Percentiles rank a stretch among this genome's conserved stretches.
Evolutionary conservation across 2,888 invertebrate genomes (phyloP).

Genomic region (Drosophila pegasa): DNA sequence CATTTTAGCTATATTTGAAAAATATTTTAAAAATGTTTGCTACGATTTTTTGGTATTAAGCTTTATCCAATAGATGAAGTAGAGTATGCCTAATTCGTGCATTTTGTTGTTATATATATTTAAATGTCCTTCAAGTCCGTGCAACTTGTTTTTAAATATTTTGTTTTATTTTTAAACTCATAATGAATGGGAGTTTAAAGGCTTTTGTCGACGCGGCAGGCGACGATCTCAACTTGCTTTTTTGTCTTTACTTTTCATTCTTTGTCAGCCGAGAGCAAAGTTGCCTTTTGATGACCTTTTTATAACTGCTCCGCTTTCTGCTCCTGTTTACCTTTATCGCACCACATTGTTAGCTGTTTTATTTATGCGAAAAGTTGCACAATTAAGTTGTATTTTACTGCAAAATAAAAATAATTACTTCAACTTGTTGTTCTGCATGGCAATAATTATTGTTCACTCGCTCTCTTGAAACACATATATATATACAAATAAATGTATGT

Average conservation of each 20-base stretch:
- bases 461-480: not conserved
- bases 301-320: not conserved
- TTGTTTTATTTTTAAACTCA: slow-evolving; percentile 2
- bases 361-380: slow-evolving; percentile 67
- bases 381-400: slow-evolving; percentile 60
- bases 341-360: slow-evolving; percentile 58
- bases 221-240: slow-evolving; percentile 7
- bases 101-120: not conserved
- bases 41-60: not conserved
- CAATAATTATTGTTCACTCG: slow-evolving; percentile 32
- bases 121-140: not conserved
- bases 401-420: slow-evolving; percentile 59
- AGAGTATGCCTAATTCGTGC: not conserved
- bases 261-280: slow-evolving; percentile 29
- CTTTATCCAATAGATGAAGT: not conserved
- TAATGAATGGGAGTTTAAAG: slow-evolving; percentile 11
- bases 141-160: not conserved
- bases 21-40: not conserved
- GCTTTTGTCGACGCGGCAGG: slow-evolving; percentile 12
- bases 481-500: not conserved
- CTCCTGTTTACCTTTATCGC: slow-evolving; percentile 34
- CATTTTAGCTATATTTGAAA: not conserved
- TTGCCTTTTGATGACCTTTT: slow-evolving; percentile 48
- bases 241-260: not conserved
- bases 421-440: slow-evolving; percentile 38